A percentile compares a stretch with the other conserved stretches of the same genome.
Evolutionary conservation across 2,888 invertebrate species (phyloP).

Genomic region (Tachina lurida): DNA sequence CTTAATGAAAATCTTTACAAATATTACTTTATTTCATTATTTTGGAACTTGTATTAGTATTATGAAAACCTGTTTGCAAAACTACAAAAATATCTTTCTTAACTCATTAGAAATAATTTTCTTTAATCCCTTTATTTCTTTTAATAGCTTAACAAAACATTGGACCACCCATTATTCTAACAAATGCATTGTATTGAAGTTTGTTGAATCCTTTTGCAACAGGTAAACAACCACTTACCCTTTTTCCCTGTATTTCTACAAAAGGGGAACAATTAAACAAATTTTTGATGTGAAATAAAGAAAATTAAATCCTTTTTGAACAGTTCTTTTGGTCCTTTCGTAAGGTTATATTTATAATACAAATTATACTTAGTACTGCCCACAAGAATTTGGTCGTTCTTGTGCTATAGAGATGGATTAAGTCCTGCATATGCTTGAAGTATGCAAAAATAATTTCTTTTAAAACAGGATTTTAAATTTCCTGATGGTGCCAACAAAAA

Average conservation of each 20-base stretch:
- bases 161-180: constrained; percentile 44
- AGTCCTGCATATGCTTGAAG: background rate
- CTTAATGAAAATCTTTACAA: background rate
- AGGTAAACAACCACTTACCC: background rate
- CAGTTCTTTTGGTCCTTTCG: constrained; percentile 46
- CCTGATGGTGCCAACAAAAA: background rate
- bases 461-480: constrained; percentile 27
- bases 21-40: background rate
- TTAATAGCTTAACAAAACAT: constrained; percentile 41
- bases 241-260: background rate
- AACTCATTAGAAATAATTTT: background rate
- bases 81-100: background rate
- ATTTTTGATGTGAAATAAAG: background rate
- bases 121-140: constrained; percentile 24
- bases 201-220: constrained; percentile 23
- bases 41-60: background rate
- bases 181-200: background rate
- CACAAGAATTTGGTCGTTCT: constrained; percentile 55
- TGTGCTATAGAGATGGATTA: background rate
- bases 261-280: background rate
- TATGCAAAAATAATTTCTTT: background rate
- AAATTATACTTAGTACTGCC: constrained; percentile 74
- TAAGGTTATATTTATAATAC: constrained; percentile 74
- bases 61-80: background rate
- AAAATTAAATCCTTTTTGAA: constrained; percentile 41